phyloP scores from a whole-genome alignment of 1,140 invertebrate genomes.

The Reticulitermes speratus region DNA sequence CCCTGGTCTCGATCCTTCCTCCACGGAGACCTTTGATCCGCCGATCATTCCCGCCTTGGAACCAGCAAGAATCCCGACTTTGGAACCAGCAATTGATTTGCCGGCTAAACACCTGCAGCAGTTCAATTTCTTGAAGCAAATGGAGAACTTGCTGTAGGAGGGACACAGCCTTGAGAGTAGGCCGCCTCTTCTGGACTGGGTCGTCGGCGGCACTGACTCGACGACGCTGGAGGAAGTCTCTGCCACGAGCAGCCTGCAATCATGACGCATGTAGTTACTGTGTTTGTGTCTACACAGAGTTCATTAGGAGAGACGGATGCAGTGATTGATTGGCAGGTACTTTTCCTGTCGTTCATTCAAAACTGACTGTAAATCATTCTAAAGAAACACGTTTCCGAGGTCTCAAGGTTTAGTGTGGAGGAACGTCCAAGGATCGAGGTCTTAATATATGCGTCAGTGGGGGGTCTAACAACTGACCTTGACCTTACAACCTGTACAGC shows the following conservation, averaged over 20 bases:
- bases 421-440: no score
- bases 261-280: neutral
- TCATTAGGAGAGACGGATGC: neutral
- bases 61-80: neutral
- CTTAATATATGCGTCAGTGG: no score
- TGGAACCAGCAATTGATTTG: neutral
- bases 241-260: neutral
- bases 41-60: neutral
- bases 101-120: neutral
- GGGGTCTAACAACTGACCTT: no score
- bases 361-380: no score
- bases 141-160: conserved; percentile 21
- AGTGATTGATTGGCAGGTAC: neutral
- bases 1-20: neutral
- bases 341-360: neutral
- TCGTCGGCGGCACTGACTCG: neutral
- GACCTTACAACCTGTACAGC: no score
- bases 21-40: neutral
- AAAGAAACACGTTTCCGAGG: no score
- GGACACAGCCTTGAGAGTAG: conserved; percentile 44
- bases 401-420: no score
- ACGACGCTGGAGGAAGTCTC: neutral
- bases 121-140: neutral
- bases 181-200: conserved; percentile 20
- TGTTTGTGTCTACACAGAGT: neutral